Evolutionary conservation across 2,888 invertebrate species (phyloP).

Genomic region (Zelleria hepariella): DNA sequence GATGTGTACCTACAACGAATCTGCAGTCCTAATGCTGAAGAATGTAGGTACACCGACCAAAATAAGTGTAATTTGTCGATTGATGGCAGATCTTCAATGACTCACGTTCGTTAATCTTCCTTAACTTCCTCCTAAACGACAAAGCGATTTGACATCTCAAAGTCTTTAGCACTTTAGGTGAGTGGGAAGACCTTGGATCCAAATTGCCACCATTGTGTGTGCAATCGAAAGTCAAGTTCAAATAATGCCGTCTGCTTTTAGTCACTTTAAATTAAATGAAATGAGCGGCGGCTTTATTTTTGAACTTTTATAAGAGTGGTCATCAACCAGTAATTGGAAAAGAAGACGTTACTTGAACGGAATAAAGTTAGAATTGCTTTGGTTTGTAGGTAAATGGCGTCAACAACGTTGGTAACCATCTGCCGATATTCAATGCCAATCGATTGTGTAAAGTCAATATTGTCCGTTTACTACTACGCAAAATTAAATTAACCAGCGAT

Average conservation of each 20-base stretch:
- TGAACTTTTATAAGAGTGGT: background rate
- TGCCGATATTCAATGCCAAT: background rate
- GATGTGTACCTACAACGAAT: no score
- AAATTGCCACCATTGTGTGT: background rate
- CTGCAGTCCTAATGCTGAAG: no score
- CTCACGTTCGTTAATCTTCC: background rate
- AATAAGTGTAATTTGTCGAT: no score
- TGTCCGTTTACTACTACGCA: no score
- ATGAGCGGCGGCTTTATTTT: no score
- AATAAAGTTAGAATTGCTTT: background rate
- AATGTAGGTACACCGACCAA: no score
- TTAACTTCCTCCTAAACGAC: background rate
- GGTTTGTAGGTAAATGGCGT: background rate
- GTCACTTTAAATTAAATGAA: no score
- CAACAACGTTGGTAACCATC: background rate
- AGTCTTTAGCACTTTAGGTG: background rate
- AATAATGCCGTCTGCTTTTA: background rate
- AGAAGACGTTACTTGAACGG: background rate
- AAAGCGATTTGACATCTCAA: slow-evolving; percentile 1
- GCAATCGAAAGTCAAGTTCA: background rate
- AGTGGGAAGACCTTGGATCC: background rate
- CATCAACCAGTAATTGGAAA: background rate
- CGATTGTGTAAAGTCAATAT: background rate
- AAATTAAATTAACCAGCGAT: no score
- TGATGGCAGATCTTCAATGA: no score